Conservation (phyloP, 1,140 invertebrate genomes). For the Lutraria rhynchaena region DNA sequence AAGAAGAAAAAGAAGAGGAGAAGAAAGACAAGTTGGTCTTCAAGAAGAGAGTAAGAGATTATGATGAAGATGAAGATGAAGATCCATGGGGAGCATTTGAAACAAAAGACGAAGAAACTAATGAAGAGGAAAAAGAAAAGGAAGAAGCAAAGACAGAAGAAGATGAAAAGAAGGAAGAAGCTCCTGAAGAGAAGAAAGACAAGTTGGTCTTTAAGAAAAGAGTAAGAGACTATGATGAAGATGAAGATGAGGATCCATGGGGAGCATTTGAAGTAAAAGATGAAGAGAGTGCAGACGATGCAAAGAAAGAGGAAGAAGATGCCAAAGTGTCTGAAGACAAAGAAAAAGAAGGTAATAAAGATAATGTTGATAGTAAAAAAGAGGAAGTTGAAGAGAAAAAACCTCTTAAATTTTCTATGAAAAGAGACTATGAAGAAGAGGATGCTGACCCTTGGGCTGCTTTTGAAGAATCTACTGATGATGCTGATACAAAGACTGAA, state of each 20-base stretch:
- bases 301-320: slow-evolving; percentile 28
- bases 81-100: slow-evolving; percentile 42
- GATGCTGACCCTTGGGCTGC: slow-evolving; percentile 48
- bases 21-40: slow-evolving; percentile 34
- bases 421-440: slow-evolving; percentile 60
- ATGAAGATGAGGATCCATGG: slow-evolving; percentile 50
- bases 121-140: slow-evolving; percentile 49
- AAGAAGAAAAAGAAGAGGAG: slow-evolving; percentile 24
- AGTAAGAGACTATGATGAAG: slow-evolving; percentile 55
- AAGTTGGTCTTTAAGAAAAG: slow-evolving; percentile 37
- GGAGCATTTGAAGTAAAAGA: slow-evolving; percentile 24
- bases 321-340: slow-evolving; percentile 17
- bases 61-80: slow-evolving; percentile 59
- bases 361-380: slow-evolving; percentile 18
- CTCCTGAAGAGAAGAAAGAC: slow-evolving; percentile 2
- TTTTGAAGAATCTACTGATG: slow-evolving; percentile 61
- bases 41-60: slow-evolving; percentile 42
- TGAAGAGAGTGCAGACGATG: slow-evolving; percentile 45
- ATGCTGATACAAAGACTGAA: slow-evolving; percentile 56
- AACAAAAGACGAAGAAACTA: slow-evolving; percentile 36
- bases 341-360: slow-evolving; percentile 53
- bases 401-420: slow-evolving; percentile 54
- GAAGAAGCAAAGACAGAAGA: slow-evolving; percentile 19
- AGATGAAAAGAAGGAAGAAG: slow-evolving; percentile 56
- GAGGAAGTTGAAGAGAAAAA: slow-evolving; percentile 58